Base-by-base conservation (phyloP, 2,888 invertebrate genomes). In the Arenicola marina region DNA sequence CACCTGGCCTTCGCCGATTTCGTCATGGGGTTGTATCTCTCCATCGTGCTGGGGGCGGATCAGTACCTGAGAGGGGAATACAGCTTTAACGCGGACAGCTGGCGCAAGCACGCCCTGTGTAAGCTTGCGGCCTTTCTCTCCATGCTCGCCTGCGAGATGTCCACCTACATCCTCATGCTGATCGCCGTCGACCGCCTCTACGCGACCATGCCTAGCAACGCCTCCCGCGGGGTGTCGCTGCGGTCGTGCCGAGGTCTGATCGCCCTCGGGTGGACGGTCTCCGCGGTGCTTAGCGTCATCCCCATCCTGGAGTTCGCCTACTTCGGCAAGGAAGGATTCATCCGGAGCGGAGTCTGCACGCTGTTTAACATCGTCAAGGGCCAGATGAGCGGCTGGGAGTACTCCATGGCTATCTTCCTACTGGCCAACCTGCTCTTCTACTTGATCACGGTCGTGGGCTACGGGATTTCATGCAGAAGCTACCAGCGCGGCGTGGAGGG, bases 1-100 rank as follows among this genome's bases (percentile, higher is more conserved):
- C 61, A 65, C 33, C 48, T 65, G 38, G 7, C 58, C 4, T 45
- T 65, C 24, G 32, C 65, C 26, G 61, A 65, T 33, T 21, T 65
- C 7, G 2, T 65, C n/a, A 59, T 65, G 51, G 58, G 58, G 1
- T 1, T 53, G 15, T 62, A 58, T 43, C 33, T 61, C 4, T 32
- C 62, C 7, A 62, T 59, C 55, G 43, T 65, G 3, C 61, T 33
- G 4, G 21, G 31, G 1, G 59, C 65, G 7, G 65, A 65, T 43
- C 18, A 33, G 24, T 54, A 55, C 46, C 32, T 29, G 51, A 55
- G 48, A 44, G 56, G 45, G 18, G 4, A 43, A 2, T 59, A 59
- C 55, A 58, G 61, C 3, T 15, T 29, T 24, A 11, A 48, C 11
- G 31, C 59, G 3, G 65, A 65, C 54, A 38, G n/a, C 15, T 65